Evolutionary conservation across 2,888 invertebrate genomes (phyloP).

Genomic region (Apotomis capreana): DNA sequence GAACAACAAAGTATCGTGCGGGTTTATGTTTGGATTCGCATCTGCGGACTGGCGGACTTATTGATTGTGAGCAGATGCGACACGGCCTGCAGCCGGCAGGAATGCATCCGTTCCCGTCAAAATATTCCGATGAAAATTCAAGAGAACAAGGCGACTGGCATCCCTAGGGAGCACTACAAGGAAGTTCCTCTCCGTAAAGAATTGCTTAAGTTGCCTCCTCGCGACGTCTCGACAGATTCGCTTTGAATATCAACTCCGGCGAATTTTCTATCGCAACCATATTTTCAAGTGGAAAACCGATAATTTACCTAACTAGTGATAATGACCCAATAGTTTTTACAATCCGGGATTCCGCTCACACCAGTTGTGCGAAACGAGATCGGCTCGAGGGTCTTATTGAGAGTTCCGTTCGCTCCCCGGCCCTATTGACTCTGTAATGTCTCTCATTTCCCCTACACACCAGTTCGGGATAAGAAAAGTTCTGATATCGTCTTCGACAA

Average conservation of each 20-base stretch:
- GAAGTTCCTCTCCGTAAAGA: conserved; percentile 56
- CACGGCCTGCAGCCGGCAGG: conserved; percentile 46
- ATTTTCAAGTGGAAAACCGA: conserved; percentile 18
- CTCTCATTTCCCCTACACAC: conserved; percentile 77
- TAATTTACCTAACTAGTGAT: conserved; percentile 51
- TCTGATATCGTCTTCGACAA: conserved; percentile 62
- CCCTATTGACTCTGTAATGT: conserved; percentile 80
- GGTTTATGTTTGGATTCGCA: conserved; percentile 63
- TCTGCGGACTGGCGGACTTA: conserved; percentile 67
- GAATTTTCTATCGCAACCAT: conserved; percentile 45
- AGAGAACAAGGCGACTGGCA: conserved; percentile 54
- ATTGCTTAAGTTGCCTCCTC: conserved; percentile 55
- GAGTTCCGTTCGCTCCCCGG: conserved; percentile 70
- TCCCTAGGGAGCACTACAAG: conserved; percentile 52
- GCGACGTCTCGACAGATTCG: conserved; percentile 59
- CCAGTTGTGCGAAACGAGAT: conserved; percentile 68
- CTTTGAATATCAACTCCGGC: conserved; percentile 62
- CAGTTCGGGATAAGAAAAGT: conserved; percentile 79
- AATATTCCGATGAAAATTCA: conserved; percentile 59
- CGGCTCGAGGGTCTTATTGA: conserved; percentile 71
- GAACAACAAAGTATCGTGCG: conserved; percentile 63
- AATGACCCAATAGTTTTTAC: conserved; percentile 56
- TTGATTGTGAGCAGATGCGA: conserved; percentile 61
- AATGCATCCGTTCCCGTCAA: conserved; percentile 54
- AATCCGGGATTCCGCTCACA: conserved; percentile 62